Evolutionary conservation across 1,140 invertebrate genomes (phyloP).

Genomic region (Uloborus diversus): DNA sequence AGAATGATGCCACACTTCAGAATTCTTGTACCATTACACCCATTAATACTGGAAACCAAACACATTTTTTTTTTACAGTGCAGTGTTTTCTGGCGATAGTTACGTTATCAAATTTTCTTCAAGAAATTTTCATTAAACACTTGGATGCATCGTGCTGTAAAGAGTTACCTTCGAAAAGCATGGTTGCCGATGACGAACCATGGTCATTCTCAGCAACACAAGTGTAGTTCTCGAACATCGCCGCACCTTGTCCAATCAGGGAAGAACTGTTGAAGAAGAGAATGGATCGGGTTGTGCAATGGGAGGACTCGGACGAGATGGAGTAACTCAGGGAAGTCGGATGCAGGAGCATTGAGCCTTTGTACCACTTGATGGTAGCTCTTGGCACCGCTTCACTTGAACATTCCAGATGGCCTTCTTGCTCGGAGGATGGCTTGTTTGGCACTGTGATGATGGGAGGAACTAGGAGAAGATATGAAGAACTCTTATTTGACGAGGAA

Average conservation of each 20-base stretch:
- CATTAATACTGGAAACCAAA: too few relatives aligned
- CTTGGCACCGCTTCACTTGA: conserved; percentile 29
- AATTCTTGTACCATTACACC: too few relatives aligned
- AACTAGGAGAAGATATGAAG: conserved; percentile 7
- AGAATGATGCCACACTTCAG: too few relatives aligned
- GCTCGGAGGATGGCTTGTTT: not conserved
- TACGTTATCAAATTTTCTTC: too few relatives aligned
- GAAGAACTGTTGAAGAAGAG: not conserved
- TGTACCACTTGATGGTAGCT: conserved; percentile 37
- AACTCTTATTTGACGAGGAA: too few relatives aligned
- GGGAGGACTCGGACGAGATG: not conserved
- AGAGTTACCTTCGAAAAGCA: too few relatives aligned
- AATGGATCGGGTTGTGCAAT: not conserved
- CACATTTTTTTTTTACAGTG: too few relatives aligned
- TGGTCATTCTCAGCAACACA: conserved; percentile 41
- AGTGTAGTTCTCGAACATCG: conserved; percentile 36
- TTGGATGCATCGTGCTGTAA: too few relatives aligned
- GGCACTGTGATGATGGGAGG: conserved; percentile 39
- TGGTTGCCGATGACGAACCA: conserved; percentile 10
- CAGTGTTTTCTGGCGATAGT: too few relatives aligned
- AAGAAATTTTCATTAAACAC: too few relatives aligned
- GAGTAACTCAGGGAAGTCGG: conserved; percentile 2
- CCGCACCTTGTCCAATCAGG: too few relatives aligned
- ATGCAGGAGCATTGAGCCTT: conserved; percentile 18
- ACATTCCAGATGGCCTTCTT: conserved; percentile 26